These are phyloP conservation scores for Alligator mississippiensis DNA, from an alignment of 2,113 vertebrate genomes.

Conservation along the genomic window DNA sequence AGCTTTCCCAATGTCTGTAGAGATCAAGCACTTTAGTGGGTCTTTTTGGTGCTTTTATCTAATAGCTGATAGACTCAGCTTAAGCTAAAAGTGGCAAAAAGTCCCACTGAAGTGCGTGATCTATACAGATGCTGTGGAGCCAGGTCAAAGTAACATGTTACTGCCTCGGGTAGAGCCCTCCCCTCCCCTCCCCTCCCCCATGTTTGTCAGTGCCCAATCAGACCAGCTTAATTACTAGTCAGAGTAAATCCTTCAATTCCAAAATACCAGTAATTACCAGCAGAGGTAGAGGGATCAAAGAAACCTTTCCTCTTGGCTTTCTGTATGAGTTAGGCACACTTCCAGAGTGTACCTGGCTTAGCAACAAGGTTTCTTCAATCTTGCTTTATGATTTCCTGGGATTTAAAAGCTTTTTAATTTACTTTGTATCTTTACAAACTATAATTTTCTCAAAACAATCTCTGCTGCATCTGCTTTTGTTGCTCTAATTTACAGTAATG, in stretches of 20 bases:
- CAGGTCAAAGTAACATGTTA: too few species aligned
- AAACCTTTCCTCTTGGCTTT: not conserved
- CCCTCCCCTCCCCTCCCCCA: too few species aligned
- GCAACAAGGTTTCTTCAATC: not conserved
- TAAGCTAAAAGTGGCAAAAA: too few species aligned
- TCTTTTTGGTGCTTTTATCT: too few species aligned
- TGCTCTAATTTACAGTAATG: not conserved
- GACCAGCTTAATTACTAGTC: not conserved
- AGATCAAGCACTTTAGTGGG: too few species aligned
- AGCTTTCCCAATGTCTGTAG: too few species aligned
- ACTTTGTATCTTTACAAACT: not conserved
- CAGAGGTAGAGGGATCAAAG: not conserved
- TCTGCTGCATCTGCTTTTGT: not conserved
- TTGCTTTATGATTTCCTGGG: not conserved
- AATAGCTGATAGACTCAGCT: too few species aligned
- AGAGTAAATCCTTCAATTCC: not conserved
- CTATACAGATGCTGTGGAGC: too few species aligned
- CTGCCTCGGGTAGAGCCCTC: too few species aligned
- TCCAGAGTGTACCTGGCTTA: not conserved
- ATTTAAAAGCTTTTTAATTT: not conserved
- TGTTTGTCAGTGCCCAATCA: not conserved
- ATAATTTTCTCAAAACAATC: not conserved
- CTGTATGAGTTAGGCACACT: not conserved
- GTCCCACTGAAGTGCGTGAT: too few species aligned
- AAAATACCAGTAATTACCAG: not conserved